These are phyloP conservation scores for Anthoscopus minutus DNA, from an alignment of 2,113 vertebrate species.

Conservation along the genomic window DNA sequence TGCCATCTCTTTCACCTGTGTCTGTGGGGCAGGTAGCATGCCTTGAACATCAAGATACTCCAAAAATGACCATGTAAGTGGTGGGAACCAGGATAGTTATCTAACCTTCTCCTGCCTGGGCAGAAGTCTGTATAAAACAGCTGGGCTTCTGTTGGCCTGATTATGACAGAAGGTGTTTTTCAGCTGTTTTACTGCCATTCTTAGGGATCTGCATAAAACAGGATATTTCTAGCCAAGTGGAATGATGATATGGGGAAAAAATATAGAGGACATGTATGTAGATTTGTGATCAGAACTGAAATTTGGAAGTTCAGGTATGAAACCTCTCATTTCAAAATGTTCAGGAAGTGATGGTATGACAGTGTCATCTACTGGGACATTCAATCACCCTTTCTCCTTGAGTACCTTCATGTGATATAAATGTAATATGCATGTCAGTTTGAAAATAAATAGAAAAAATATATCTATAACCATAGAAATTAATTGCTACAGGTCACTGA, in stretches of 20 bases:
- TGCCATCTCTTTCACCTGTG: neutral
- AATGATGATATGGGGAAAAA: neutral
- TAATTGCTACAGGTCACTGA: neutral
- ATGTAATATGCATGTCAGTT: neutral
- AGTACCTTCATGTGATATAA: neutral
- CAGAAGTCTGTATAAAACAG: neutral
- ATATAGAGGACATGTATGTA: neutral
- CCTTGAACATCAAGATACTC: neutral
- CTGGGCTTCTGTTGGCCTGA: neutral
- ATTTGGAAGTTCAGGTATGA: neutral
- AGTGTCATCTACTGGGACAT: neutral
- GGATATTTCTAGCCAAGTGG: neutral
- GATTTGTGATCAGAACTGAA: neutral
- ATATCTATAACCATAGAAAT: neutral
- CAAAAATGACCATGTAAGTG: neutral
- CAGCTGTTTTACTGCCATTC: neutral
- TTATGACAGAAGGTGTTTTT: conserved; percentile 6
- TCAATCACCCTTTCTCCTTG: neutral
- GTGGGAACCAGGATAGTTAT: neutral
- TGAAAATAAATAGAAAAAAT: neutral
- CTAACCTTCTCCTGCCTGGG: neutral
- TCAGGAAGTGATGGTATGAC: neutral
- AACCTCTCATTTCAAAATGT: neutral
- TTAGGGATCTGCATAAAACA: neutral
- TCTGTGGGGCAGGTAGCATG: neutral